Evolutionary conservation across 2,797 vertebrate genomes (phyloP), one percentile per base, ranked within the genome.

Genomic region (Hephaestus fuliginosus): DNA sequence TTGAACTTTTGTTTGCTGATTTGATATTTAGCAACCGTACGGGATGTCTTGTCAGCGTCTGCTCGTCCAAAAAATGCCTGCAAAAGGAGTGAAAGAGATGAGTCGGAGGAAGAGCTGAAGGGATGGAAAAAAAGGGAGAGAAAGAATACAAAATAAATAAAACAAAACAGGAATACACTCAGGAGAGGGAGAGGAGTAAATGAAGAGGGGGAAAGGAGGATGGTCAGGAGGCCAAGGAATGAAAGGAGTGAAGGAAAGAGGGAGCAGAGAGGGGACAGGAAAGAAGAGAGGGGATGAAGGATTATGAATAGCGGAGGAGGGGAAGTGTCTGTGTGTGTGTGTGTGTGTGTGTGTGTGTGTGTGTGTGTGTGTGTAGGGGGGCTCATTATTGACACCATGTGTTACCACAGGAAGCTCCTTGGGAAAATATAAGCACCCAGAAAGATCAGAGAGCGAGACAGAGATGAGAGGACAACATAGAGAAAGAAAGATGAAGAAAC

Each of bases 341-440:
- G 58, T 63, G 67, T 70, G 44, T 43, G 76, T 49, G 58, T 71
- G 84, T 66, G 79, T 51, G 62, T 80, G 51, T 66, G 74, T 46
- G 77, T 53, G 57, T 78, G 76, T 49, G 76, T 56, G 76, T 46
- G 46, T 52, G 69, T 48, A 12, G 43, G 81, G 83, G 88, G 78
- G 76, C 56, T 89, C 83, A 90, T 93, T 92, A 94, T 94, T 94
- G 93, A 91, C 91, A 93, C 90, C 93, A 94, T 94, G 91, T 94
- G 93, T 93, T 91, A 89, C 89, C 90, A 89, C 91, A 94, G 93
- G 92, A 94, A 93, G 91, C 85, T 88, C 83, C 85, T 64, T 83
- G 83, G 85, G 86, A 93, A 89, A 88, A 92, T 91, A 90, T 70
- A 91, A 86, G 89, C 86, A 90, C 75, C 86, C 67, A 68, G 69